phyloP scores from a whole-genome alignment of 2,797 vertebrate genomes.

The Acanthurus lineatus region DNA sequence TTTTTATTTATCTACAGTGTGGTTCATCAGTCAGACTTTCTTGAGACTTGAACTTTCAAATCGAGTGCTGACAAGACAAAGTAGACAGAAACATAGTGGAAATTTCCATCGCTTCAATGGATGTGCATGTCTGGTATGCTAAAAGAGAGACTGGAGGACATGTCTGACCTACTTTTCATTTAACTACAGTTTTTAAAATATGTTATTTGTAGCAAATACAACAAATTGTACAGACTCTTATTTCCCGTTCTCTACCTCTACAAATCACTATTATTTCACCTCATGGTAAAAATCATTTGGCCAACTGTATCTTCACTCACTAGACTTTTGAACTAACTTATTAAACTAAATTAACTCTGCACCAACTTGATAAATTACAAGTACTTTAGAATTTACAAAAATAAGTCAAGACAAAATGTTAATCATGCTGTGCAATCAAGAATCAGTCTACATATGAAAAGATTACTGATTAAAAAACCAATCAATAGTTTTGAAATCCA shows the following conservation, averaged over 20 bases:
- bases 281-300: too few species aligned
- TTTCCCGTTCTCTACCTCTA: background rate
- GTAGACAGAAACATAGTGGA: background rate
- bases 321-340: too few species aligned
- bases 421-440: background rate
- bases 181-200: background rate
- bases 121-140: background rate
- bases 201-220: background rate
- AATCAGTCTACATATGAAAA: background rate
- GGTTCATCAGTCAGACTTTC: background rate
- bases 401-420: background rate
- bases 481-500: background rate
- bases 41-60: background rate
- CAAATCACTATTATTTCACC: background rate
- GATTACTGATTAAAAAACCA: background rate
- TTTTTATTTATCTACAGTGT: background rate
- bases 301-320: background rate
- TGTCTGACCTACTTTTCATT: constrained; percentile 2
- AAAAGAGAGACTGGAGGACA: background rate
- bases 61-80: background rate
- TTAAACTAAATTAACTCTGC: background rate
- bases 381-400: background rate
- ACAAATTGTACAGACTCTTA: too few species aligned
- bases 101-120: background rate
- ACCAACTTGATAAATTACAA: background rate